Conservation (phyloP, 2,888 invertebrate species). For the Plebejus melissa region DNA sequence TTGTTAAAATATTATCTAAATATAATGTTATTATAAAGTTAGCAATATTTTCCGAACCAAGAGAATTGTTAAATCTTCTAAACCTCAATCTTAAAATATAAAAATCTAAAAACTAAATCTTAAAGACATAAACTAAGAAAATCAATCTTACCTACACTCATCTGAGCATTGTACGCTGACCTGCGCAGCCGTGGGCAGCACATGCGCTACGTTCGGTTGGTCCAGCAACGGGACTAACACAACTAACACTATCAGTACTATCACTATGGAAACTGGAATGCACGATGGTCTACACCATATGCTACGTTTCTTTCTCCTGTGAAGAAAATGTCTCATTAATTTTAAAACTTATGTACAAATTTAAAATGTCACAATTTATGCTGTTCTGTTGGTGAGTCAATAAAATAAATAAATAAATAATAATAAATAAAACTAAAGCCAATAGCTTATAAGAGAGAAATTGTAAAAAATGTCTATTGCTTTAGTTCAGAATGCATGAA, state of each 20-base stretch:
- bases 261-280: slow-evolving; percentile 89
- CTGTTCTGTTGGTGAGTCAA: too few relatives aligned
- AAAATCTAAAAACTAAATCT: too few relatives aligned
- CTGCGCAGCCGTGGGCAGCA: slow-evolving; percentile 49
- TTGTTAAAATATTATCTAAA: too few relatives aligned
- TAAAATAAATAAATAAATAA: too few relatives aligned
- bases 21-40: too few relatives aligned
- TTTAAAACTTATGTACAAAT: neutral
- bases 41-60: too few relatives aligned
- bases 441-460: too few relatives aligned
- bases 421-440: too few relatives aligned
- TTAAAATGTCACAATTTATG: too few relatives aligned
- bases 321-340: slow-evolving; percentile 36
- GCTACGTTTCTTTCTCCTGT: slow-evolving; percentile 66
- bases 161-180: slow-evolving; percentile 76
- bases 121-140: too few relatives aligned
- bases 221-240: slow-evolving; percentile 87
- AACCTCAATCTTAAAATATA: neutral
- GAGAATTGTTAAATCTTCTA: neutral
- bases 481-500: too few relatives aligned
- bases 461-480: too few relatives aligned
- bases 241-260: slow-evolving; percentile 87
- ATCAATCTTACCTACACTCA: slow-evolving; percentile 79
- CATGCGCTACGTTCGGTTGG: slow-evolving; percentile 79
- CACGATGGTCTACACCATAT: slow-evolving; percentile 91